These are phyloP conservation scores for Choreutis nemorana DNA, from an alignment of 2,888 invertebrate species.

Conservation along the genomic window DNA sequence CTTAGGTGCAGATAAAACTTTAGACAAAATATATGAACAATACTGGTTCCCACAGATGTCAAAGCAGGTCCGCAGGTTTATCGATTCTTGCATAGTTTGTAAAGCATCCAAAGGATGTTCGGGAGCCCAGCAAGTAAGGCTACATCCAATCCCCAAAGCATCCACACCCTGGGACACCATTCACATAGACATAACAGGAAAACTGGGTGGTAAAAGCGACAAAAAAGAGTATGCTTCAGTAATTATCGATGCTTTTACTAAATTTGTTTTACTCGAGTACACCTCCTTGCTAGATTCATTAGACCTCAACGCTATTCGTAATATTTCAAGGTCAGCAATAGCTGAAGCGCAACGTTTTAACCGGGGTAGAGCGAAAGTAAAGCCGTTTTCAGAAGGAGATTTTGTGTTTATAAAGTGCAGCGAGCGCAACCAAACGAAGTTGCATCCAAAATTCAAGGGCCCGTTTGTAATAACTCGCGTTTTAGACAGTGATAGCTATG, in stretches of 20 bases:
- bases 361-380: constrained; percentile 6
- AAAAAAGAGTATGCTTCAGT: no score
- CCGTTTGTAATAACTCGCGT: constrained; percentile 9
- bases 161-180: no score
- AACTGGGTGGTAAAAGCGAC: no score
- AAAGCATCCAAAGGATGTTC: constrained; percentile 14
- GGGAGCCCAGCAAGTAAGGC: constrained; percentile 10
- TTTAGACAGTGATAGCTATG: constrained; percentile 10
- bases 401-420: constrained; percentile 12
- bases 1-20: constrained; percentile 16
- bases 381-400: constrained; percentile 11
- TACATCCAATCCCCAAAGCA: constrained; percentile 15
- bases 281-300: no score
- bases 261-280: no score
- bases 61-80: constrained; percentile 12
- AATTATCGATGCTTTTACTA: no score
- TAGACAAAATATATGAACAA: constrained; percentile 16
- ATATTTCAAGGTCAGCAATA: no score
- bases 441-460: no score
- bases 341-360: constrained; percentile 7
- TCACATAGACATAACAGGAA: no score
- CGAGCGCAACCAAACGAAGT: no score
- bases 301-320: no score
- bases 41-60: constrained; percentile 19
- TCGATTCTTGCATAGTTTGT: constrained; percentile 14